Evolutionary conservation across 1,140 invertebrate genomes (phyloP).

Genomic region (Maniola jurtina): DNA sequence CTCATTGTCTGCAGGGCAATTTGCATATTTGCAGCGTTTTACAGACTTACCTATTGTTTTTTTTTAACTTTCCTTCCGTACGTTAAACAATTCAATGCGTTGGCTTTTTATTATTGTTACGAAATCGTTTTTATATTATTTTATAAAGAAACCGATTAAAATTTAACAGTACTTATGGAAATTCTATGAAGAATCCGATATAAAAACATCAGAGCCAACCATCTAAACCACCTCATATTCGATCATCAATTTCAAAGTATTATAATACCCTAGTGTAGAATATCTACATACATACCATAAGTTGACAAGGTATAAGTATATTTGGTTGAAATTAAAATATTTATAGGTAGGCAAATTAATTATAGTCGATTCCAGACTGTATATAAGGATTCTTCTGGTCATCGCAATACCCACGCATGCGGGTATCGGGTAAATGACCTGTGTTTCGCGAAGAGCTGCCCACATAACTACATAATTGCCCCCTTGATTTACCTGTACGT

Average conservation of each 20-base stretch:
- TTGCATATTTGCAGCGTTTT: slow-evolving; percentile 38
- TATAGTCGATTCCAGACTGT: slow-evolving; percentile 2
- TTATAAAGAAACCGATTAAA: too few relatives aligned
- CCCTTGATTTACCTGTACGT: slow-evolving; percentile 24
- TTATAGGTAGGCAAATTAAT: too few relatives aligned
- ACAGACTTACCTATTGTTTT: slow-evolving; percentile 16
- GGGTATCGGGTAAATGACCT: slow-evolving; percentile 37
- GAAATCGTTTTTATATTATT: neutral
- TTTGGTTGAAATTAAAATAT: too few relatives aligned
- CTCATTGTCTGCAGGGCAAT: slow-evolving; percentile 36
- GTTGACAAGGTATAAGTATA: too few relatives aligned
- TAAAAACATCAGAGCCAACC: too few relatives aligned
- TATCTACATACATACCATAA: too few relatives aligned
- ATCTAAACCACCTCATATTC: too few relatives aligned
- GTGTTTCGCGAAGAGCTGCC: slow-evolving; percentile 34
- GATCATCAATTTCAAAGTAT: too few relatives aligned
- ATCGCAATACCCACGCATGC: slow-evolving; percentile 34
- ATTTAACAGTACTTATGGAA: too few relatives aligned
- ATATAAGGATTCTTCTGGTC: slow-evolving; percentile 17
- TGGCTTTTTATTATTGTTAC: slow-evolving; percentile 2
- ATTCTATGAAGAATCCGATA: too few relatives aligned
- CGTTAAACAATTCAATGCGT: slow-evolving; percentile 24
- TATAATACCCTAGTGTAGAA: too few relatives aligned
- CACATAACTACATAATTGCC: slow-evolving; percentile 30
- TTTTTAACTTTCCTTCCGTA: slow-evolving; percentile 27